Base-by-base conservation (phyloP, 2,113 vertebrate species). In the Melanerpes aurifrons region DNA sequence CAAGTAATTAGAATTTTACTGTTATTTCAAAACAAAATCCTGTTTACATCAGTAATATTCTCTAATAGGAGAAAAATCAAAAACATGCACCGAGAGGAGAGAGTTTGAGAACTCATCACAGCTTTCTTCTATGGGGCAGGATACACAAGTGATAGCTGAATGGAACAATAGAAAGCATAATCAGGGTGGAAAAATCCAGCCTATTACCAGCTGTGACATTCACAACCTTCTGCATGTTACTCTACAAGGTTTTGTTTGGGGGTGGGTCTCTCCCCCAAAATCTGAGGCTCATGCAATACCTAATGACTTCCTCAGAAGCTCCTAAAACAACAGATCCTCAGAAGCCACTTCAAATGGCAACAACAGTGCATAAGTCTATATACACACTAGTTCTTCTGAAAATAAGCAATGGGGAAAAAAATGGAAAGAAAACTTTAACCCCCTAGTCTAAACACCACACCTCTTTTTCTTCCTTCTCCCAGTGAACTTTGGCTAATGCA, bases 401-500 rank as follows among this genome's bases (percentile, higher is more conserved):
- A 82, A 82, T 31, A 68, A 68, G 43, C 9, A 13, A 63, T 12
- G 2, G 12, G 2, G 8, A 47, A 45, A 4, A 15, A n/a, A 15
- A 43, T 31, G 10, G 32, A 68, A 70, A 22, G 45, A 35, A 31
- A 32, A 12, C 32, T 4, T 7, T 40, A 85, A 58, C 4, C 26
- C 13, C 7, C 24, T 10, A 3, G n/a, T 75, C 8, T 7, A 73
- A 86, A n/a, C 40, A 48, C 18, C 91, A 74, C 12, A 99, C 98
- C 97, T 98, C 93, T 89, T 98, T 96, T 71, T 97, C 96, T 66
- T 98, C 97, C 24, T 97, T 97, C 56, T 98, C 96, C 98, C 98
- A 98, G 9, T 59, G 79, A 67, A 94, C 92, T 94, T 96, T 98
- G 59, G 96, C 96, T 54, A 94, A 90, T 15, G 92, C 92, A 80